Base-by-base conservation (phyloP, 2,797 vertebrate genomes). In the Ptychadena robeensis region DNA sequence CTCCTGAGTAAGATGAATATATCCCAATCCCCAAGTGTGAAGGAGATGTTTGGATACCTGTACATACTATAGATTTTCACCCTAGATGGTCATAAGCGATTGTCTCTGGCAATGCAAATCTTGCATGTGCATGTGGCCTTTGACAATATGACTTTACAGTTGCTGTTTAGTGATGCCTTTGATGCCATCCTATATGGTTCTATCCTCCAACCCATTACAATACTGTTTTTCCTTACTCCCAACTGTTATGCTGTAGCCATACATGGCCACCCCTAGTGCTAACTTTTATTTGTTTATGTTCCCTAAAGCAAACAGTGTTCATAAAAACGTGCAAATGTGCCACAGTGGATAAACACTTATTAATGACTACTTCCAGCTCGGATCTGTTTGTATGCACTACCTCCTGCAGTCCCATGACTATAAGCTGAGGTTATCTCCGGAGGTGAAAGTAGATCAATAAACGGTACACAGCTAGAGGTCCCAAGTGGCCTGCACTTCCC, bases 361-460 rank as follows among this genome's bases (percentile, higher is more conserved):
- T 61, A 61, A 61, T 61, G 59, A 28, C 59, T 61, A 61, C 59
- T 61, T 61, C n/a, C n/a, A 61, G 25, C 25, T 2, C 28, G n/a
- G 59, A 61, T 61, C 27, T 61, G 59, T 61, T 61, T 61, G 59
- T 61, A 25, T 61, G 59, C 9, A 10, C 59, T 61, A 61, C 59
- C 59, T 25, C 59, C n/a, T 61, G 59, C 59, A 25, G 59, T 61
- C 9, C 27, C 28, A 25, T 61, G 28, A 61, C 59, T 25, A 25
- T 27, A 28, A 61, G 25, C 59, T 12, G 27, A 61, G 59, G 59
- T 61, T 61, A 61, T 61, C 59, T 61, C 59, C 59, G 59, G 59
- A 61, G 59, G 59, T 61, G 59, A 9, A 25, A 61, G 59, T 27
- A 61, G 59, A 61, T 61, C 59, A 61, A 61, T 61, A 61, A 61